phyloP scores from a whole-genome alignment of 2,888 invertebrate species.

The Xanthia togata region DNA sequence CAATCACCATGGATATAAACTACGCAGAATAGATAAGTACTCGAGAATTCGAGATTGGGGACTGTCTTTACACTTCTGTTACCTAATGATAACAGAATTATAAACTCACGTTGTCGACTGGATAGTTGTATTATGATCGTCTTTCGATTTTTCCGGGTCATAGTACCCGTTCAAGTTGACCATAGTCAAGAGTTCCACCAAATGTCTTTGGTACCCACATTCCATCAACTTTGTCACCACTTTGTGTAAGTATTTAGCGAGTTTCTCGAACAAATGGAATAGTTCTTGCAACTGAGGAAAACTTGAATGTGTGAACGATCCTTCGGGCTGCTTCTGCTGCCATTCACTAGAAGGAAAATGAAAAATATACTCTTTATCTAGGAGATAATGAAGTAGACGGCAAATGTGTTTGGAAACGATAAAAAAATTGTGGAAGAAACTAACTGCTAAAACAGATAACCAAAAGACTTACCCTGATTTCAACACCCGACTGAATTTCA shows the following conservation, averaged over 20 bases:
- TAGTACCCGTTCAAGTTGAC: conserved; percentile 92
- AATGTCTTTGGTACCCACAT: conserved; percentile 92
- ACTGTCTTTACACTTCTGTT: conserved; percentile 4
- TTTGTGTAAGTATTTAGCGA: conserved; percentile 91
- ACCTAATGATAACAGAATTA: no score
- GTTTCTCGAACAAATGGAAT: conserved; percentile 91
- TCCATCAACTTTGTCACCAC: conserved; percentile 91
- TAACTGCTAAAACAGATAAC: not conserved
- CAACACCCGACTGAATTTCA: conserved; percentile 93
- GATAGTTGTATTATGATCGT: conserved; percentile 73
- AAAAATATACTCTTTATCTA: not conserved
- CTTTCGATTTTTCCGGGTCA: conserved; percentile 79
- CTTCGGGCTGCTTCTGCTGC: conserved; percentile 86
- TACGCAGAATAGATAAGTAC: conserved; percentile 6
- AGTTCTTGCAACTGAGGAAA: conserved; percentile 90
- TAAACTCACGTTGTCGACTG: conserved; percentile 64
- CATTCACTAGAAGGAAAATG: conserved; percentile 87
- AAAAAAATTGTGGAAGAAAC: not conserved
- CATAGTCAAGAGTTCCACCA: conserved; percentile 92
- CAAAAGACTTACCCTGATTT: conserved; percentile 83
- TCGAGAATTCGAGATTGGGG: not conserved
- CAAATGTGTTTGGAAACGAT: not conserved
- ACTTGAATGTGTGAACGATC: conserved; percentile 90
- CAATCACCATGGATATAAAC: conserved; percentile 15
- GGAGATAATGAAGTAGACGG: not conserved